Evolutionary conservation across 2,113 vertebrate species (phyloP).

Genomic region (Corythoichthys intestinalis): DNA sequence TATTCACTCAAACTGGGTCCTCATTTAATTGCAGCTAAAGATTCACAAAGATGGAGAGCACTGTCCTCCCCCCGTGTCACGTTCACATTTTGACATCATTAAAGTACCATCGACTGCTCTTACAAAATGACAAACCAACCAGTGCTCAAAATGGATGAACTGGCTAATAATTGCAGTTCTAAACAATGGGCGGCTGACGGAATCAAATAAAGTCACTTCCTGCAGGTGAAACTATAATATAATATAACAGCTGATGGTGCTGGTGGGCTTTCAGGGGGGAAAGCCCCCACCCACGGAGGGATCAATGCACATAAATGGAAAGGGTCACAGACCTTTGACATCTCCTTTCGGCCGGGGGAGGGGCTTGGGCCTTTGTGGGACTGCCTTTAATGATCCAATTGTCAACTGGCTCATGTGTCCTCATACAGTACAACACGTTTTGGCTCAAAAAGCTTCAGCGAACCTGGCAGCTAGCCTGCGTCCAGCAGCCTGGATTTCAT

Average conservation of each 20-base stretch:
- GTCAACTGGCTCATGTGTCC: conserved; percentile 55
- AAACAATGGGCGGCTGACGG: background rate
- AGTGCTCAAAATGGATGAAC: conserved; percentile 1
- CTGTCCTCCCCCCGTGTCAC: background rate
- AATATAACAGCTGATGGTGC: conserved; percentile 66
- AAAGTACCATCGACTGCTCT: background rate
- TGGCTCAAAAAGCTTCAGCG: background rate
- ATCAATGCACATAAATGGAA: conserved; percentile 77
- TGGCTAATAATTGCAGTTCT: background rate
- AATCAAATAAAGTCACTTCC: conserved; percentile 24
- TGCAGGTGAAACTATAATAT: conserved; percentile 71
- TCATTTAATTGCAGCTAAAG: background rate
- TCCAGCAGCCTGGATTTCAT: conserved; percentile 42
- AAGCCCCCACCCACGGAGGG: conserved; percentile 57
- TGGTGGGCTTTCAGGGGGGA: conserved; percentile 44
- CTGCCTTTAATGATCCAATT: conserved; percentile 71
- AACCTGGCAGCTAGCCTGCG: conserved; percentile 9
- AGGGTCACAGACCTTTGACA: conserved; percentile 77
- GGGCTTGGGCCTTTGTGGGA: conserved; percentile 65
- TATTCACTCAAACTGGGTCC: background rate
- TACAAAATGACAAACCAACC: conserved; percentile 6
- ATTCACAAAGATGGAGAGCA: background rate
- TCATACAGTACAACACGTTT: conserved; percentile 55
- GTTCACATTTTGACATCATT: background rate
- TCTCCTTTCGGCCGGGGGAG: conserved; percentile 68